phyloP scores from a whole-genome alignment of 2,113 vertebrate genomes.

The Colinus virginianus region DNA sequence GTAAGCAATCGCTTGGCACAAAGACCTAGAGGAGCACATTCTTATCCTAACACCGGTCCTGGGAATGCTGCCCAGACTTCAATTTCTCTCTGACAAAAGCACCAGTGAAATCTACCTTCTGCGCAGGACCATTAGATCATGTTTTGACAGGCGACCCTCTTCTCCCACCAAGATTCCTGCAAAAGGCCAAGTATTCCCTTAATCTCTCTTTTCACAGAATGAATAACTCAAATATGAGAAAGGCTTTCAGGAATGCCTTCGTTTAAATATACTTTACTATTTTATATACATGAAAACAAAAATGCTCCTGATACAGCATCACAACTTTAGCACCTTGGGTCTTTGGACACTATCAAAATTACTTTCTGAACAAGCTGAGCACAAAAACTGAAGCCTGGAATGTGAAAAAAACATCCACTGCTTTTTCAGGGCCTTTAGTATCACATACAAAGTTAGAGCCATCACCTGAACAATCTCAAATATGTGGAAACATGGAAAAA shows the following conservation, averaged over 20 bases:
- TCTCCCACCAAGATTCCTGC: neutral
- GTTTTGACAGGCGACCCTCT: conserved; percentile 34
- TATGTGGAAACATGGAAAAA: neutral
- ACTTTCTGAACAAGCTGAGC: neutral
- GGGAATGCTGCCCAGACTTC: conserved; percentile 55
- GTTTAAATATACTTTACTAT: neutral
- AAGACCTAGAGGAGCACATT: neutral
- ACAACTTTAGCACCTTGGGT: neutral
- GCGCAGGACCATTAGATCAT: neutral
- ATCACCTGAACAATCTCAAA: conserved; percentile 5
- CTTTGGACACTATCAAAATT: neutral
- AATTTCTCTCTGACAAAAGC: conserved; percentile 34
- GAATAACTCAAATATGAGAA: neutral
- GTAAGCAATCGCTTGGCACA: neutral
- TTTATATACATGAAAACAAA: neutral
- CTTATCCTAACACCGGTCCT: conserved; percentile 11
- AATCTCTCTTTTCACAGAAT: neutral
- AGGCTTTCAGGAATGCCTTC: neutral
- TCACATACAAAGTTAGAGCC: neutral
- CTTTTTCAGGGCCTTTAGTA: neutral
- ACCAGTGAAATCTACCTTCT: conserved; percentile 18
- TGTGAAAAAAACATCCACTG: neutral
- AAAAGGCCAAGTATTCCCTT: conserved; percentile 27
- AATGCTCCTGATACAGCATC: neutral
- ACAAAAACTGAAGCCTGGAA: neutral